Conservation (phyloP, 2,113 vertebrate genomes). For the Heptranchias perlo region DNA sequence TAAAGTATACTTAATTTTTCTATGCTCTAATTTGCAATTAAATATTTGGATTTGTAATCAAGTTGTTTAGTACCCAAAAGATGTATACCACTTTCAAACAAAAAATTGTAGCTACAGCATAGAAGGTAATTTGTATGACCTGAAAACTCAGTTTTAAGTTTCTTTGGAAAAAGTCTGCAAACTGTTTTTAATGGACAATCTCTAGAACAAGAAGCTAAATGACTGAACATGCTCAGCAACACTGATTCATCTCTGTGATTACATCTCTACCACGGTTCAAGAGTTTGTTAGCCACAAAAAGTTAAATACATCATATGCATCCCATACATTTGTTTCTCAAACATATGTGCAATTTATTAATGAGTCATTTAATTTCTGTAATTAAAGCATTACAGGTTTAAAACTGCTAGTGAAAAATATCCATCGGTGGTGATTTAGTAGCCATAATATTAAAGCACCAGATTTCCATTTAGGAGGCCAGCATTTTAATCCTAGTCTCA, state of each 20-base stretch:
- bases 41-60: background rate
- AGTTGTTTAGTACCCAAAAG: background rate
- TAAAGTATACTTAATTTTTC: background rate
- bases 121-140: background rate
- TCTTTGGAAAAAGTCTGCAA: background rate
- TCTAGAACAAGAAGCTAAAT: background rate
- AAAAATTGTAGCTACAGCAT: background rate
- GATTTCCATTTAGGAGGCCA: background rate
- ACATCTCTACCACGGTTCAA: background rate
- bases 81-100: background rate
- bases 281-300: background rate
- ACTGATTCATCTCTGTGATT: background rate
- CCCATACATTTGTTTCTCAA: background rate
- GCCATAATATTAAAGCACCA: background rate
- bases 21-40: background rate
- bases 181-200: background rate
- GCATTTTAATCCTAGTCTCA: background rate
- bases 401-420: background rate
- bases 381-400: background rate
- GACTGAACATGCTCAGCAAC: background rate
- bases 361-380: background rate
- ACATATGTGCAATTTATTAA: background rate
- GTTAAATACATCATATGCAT: background rate
- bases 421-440: background rate
- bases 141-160: background rate